These are phyloP conservation scores for Marmota flaviventris DNA, from an alignment of 2,113 vertebrate genomes.

Conservation along the genomic window DNA sequence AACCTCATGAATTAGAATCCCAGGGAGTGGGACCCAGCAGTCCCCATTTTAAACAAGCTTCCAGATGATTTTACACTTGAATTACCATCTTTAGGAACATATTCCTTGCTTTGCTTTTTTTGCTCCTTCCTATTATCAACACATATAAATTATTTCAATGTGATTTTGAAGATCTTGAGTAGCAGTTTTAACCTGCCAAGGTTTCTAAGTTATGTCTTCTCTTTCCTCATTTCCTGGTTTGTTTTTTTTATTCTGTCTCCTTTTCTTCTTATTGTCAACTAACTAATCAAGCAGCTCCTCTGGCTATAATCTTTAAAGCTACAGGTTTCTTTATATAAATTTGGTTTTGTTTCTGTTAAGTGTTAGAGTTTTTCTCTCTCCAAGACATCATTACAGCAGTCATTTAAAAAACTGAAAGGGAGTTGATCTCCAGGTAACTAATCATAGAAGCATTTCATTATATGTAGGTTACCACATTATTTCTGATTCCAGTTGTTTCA, in stretches of 20 bases:
- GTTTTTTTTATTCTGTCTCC: not conserved
- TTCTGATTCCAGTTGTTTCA: constrained; percentile 27
- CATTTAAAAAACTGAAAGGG: not conserved
- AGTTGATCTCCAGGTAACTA: not conserved
- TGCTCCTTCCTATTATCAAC: not conserved
- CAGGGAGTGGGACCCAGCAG: no score
- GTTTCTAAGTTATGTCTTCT: not conserved
- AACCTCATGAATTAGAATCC: not conserved
- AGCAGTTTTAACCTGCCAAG: not conserved
- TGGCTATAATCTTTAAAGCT: not conserved
- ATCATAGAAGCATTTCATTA: not conserved
- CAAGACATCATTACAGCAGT: constrained; percentile 3
- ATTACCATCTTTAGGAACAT: not conserved
- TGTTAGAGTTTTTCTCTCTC: not conserved
- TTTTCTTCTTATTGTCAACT: constrained; percentile 19
- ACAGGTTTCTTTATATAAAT: not conserved
- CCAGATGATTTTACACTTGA: not conserved
- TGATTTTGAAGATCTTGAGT: not conserved
- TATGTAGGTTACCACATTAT: constrained; percentile 14
- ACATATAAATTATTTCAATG: not conserved
- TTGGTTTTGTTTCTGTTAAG: not conserved
- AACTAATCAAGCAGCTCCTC: not conserved
- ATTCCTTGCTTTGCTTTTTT: not conserved
- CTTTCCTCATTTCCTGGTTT: not conserved
- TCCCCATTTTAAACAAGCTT: not conserved